Base-by-base conservation (phyloP, 2,113 vertebrate species). In the Thalassoma bifasciatum region DNA sequence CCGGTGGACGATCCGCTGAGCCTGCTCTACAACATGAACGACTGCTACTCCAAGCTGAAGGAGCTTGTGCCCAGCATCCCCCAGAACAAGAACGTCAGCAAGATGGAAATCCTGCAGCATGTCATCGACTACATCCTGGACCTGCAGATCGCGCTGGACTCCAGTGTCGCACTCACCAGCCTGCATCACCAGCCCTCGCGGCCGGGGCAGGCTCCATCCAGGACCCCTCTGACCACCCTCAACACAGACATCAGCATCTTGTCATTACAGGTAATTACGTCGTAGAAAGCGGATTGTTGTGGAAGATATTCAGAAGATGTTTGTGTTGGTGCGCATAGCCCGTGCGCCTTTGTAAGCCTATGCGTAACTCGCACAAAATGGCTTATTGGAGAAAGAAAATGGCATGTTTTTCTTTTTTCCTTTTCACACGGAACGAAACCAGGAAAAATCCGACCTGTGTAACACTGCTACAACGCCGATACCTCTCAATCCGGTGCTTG, bases 31-130 rank as follows among this genome's bases (percentile, higher is more conserved):
- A 98, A 99, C 90, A 99, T 99, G 98, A 99, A 99, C 89, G 97
- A 99, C 92, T 99, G 98, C 94, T 99, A 99, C 93, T 98, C 96
- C 58, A 99, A 99, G 89, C 94, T 99, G 92, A 98, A 98, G 83
- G 97, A 99, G 93, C 95, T 99, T 86, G 98, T 99, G 93, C 98
- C 98, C 83, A 99, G 97, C 94, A 99, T 99, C 93, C 98, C 97
- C 1, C 98, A 98, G 92, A 96, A 99, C 94, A 98, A 96, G 94
- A 99, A 96, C 94, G 97, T 99, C 85, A 98, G 96, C 96, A 99
- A 97, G 95, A 99, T 99, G 97, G 98, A 99, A 95, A 99, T 99
- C 94, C 92, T 99, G 91, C 98, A 99, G 95, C 98, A 99, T 87
- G 98, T 99, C 86, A 99, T 99, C 89, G 98, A 99, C 86, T 99